Evolutionary conservation across 2,888 invertebrate species (phyloP).

Genomic region (Hololepta plana): DNA sequence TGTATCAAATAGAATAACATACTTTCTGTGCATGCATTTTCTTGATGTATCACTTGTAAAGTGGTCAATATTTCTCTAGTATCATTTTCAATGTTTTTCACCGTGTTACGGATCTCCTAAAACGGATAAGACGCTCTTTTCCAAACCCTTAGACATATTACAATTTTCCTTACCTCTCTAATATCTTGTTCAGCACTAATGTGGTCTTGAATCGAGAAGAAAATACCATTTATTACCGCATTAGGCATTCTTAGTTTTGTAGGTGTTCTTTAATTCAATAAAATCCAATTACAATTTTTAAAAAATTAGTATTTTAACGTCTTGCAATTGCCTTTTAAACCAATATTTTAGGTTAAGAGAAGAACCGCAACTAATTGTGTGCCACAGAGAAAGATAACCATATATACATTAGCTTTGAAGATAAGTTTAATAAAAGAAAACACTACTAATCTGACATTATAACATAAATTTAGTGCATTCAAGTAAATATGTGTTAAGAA

Average conservation of each 20-base stretch:
- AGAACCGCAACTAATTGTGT: no score
- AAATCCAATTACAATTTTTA: no score
- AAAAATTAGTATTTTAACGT: no score
- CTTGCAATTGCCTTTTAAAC: no score
- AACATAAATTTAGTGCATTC: no score
- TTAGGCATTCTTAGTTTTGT: constrained; percentile 22
- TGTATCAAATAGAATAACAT: constrained; percentile 10
- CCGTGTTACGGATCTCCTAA: constrained; percentile 48
- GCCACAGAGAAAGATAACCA: no score
- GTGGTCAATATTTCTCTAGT: constrained; percentile 61
- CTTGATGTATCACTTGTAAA: constrained; percentile 68
- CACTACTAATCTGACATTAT: no score
- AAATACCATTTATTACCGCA: constrained; percentile 38
- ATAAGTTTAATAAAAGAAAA: no score
- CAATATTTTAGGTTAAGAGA: no score
- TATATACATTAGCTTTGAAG: no score
- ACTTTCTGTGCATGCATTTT: constrained; percentile 45
- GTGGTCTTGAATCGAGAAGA: constrained; percentile 58
- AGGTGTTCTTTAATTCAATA: neutral
- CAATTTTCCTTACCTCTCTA: constrained; percentile 45
- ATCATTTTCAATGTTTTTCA: constrained; percentile 60
- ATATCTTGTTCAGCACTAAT: constrained; percentile 62
- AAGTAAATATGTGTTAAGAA: no score
- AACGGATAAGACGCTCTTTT: constrained; percentile 7
- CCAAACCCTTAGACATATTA: neutral